Base-by-base conservation (phyloP, 2,888 invertebrate species). In the Lepidochrysops patricia region DNA sequence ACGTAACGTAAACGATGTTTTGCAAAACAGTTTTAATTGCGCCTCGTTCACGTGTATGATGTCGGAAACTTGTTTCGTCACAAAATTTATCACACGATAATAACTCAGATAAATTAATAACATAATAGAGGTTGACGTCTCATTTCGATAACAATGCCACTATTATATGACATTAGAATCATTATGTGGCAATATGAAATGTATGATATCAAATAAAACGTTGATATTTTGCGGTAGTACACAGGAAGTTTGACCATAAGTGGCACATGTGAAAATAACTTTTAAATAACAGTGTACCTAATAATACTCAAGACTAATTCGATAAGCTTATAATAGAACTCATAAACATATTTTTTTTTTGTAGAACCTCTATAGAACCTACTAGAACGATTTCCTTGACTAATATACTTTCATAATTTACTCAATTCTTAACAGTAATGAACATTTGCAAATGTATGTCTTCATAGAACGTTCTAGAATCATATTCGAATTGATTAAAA, bases 151-250 rank as follows among this genome's bases (percentile, higher is more conserved):
- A 43, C 49, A 32, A 43, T 58, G 43, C 27, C 13, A 15, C 26
- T 37, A 19, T 59, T 59, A 26, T 60, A 56, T 43, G 43, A 43
- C 43, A 43, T 43, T n/a, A 7, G 23, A 43, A 43, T 19, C 9
- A 19, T 9, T 43, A 37, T 5, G 29, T 29, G 5, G 7, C 2
- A 29, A 5, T 29, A 29, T 2, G 7, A 29, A 7, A 15, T 15
- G 15, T n/a, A 37, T 15, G 15, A 59, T 58, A 57, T 62, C 54
- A 54, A 32, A 19, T 9, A 19, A 54, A 54, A 15, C 23, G 29
- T 35, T 60, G 64, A 65, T 65, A 65, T 60, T 61, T 49, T 58
- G 60, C 60, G 64, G 64, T 52, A 19, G 35, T 9, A 37, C 57
- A 34, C 23, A 57, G 54, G 61, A 58, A 62, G 58, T 61, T 56